Evolutionary conservation across 2,113 vertebrate species (phyloP).

Genomic region (Hystrix brachyura): DNA sequence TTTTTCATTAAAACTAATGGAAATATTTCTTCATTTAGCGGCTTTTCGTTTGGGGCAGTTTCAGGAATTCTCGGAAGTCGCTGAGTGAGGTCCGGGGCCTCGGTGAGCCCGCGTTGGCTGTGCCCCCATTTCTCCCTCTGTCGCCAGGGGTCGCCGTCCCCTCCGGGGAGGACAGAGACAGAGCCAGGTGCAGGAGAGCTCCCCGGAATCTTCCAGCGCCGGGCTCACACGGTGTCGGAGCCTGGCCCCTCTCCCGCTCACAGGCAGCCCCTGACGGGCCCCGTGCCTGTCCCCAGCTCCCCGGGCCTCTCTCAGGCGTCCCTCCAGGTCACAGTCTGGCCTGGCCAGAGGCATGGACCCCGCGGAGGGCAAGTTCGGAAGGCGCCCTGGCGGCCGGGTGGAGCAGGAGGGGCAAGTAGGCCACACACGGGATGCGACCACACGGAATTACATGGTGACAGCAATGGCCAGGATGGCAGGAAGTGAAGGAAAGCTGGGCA

Average conservation of each 20-base stretch:
- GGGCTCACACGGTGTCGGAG: too few relatives aligned
- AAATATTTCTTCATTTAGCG: constrained; percentile 62
- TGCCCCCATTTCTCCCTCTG: background rate
- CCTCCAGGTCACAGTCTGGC: too few relatives aligned
- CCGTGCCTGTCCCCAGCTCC: background rate
- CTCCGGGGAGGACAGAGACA: background rate
- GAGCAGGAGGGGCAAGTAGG: background rate
- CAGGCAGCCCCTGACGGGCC: accelerated
- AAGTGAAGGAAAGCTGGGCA: background rate
- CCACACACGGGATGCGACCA: background rate
- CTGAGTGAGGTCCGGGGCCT: background rate
- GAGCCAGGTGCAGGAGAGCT: background rate
- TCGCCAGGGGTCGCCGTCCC: background rate
- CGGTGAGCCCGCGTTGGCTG: background rate
- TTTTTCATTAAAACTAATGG: constrained; percentile 74
- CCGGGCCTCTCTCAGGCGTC: background rate
- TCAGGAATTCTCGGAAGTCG: constrained; percentile 17
- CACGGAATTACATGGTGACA: too few relatives aligned
- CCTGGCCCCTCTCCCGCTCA: too few relatives aligned
- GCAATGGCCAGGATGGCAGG: background rate
- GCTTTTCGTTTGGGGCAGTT: constrained; percentile 45
- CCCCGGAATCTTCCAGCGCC: background rate
- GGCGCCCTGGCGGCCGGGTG: background rate
- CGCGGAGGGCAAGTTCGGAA: background rate
- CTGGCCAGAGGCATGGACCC: background rate